phyloP scores from a whole-genome alignment of 1,140 invertebrate genomes.

The Achroia grisella region DNA sequence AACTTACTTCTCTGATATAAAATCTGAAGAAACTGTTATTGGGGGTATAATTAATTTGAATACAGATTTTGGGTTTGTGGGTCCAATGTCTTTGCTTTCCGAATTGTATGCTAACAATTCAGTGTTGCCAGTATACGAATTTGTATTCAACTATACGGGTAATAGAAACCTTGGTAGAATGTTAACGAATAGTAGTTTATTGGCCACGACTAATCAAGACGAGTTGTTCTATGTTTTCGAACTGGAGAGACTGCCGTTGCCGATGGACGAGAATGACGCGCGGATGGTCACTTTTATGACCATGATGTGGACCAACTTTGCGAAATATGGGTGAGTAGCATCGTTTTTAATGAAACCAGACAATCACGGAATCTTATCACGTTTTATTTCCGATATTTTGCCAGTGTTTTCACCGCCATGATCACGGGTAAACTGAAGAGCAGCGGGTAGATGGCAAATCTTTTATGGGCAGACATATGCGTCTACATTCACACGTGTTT shows the following conservation, averaged over 20 bases:
- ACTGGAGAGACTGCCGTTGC: constrained; percentile 43
- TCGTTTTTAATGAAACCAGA: not conserved
- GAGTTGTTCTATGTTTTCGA: constrained; percentile 62
- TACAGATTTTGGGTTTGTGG: constrained; percentile 51
- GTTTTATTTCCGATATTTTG: too few species aligned
- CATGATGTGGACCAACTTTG: constrained; percentile 69
- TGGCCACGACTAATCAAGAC: constrained; percentile 44
- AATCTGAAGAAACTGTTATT: constrained; percentile 40
- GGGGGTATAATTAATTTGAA: constrained; percentile 58
- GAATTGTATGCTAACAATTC: constrained; percentile 47
- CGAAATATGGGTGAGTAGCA: constrained; percentile 59
- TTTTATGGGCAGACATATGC: too few species aligned
- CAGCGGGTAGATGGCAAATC: too few species aligned
- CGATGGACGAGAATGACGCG: constrained; percentile 54
- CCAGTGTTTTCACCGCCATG: too few species aligned
- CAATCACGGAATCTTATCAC: too few species aligned
- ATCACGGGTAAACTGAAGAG: too few species aligned
- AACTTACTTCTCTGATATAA: constrained; percentile 46
- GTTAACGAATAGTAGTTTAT: constrained; percentile 50
- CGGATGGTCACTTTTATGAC: constrained; percentile 58
- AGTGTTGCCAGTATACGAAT: constrained; percentile 35
- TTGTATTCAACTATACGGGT: constrained; percentile 54
- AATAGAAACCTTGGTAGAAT: constrained; percentile 53
- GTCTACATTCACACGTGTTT: too few species aligned
- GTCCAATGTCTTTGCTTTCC: constrained; percentile 44